phyloP scores from a whole-genome alignment of 2,888 invertebrate genomes.

The Tetranychus truncatus region DNA sequence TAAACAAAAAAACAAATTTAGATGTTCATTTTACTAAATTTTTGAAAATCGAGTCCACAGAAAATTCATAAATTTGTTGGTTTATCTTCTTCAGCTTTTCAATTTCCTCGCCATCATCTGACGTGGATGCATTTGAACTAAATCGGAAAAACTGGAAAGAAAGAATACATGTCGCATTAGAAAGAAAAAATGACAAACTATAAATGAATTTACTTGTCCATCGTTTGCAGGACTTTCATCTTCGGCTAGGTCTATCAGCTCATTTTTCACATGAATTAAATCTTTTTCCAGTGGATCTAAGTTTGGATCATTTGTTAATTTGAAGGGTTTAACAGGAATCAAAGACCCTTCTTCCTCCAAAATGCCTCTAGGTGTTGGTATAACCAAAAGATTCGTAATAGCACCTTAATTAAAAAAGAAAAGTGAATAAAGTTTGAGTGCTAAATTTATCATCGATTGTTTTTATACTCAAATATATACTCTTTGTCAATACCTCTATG shows the following conservation, averaged over 20 bases:
- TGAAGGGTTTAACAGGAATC: not conserved
- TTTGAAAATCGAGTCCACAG: not conserved
- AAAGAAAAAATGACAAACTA: no score
- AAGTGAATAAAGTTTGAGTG: no score
- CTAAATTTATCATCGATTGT: no score
- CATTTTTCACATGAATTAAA: not conserved
- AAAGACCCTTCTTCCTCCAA: not conserved
- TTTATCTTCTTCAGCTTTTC: not conserved
- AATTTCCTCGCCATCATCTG: not conserved
- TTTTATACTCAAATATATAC: no score
- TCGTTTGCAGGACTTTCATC: not conserved
- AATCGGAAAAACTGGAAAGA: not conserved
- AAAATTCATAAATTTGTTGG: not conserved
- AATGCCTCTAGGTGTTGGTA: constrained; percentile 80
- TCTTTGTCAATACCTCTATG: constrained; percentile 43
- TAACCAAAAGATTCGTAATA: constrained; percentile 64
- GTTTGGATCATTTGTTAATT: not conserved
- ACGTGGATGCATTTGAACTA: not conserved
- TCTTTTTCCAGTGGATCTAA: not conserved
- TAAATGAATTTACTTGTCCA: no score
- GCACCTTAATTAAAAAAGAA: constrained; percentile 33
- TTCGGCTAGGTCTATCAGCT: not conserved
- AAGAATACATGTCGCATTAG: no score
- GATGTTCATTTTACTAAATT: not conserved
- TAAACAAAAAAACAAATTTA: not conserved